A percentile compares a stretch with the other conserved stretches of the same genome.
Evolutionary conservation across 1,140 invertebrate species (phyloP).

Genomic region (Tachypleus tridentatus): DNA sequence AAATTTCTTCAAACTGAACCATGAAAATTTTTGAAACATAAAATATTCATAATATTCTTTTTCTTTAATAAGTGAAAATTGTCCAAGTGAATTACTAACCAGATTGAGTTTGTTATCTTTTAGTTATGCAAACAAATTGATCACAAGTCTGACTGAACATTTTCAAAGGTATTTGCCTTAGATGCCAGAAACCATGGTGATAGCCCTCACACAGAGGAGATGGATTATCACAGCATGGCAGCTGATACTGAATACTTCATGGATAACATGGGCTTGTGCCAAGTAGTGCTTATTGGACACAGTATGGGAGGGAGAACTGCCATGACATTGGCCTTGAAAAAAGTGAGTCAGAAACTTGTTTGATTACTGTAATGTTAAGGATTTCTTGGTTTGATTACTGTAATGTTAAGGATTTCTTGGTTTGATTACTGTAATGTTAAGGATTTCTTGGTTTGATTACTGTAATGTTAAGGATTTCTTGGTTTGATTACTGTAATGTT

Average conservation of each 20-base stretch:
- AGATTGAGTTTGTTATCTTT: neutral
- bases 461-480: no score
- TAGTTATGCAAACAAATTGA: neutral
- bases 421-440: no score
- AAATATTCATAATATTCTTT: slow-evolving; percentile 9
- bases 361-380: no score
- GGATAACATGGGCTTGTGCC: slow-evolving; percentile 45
- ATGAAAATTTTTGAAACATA: neutral
- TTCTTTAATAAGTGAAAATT: no score
- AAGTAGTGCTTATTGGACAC: slow-evolving; percentile 63
- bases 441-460: no score
- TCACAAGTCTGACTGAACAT: neutral
- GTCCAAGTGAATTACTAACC: no score
- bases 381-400: no score
- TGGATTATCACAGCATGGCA: slow-evolving; percentile 57
- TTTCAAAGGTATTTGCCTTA: slow-evolving; percentile 52
- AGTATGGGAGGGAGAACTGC: slow-evolving; percentile 79
- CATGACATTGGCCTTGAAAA: slow-evolving; percentile 60
- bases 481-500: no score
- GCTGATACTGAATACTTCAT: slow-evolving; percentile 54
- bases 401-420: no score
- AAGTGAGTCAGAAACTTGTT: slow-evolving; percentile 35
- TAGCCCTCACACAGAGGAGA: slow-evolving; percentile 57
- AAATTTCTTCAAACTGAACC: neutral
- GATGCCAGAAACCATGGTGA: slow-evolving; percentile 87